Base-by-base conservation (phyloP, 2,888 invertebrate species). In the Caenorhabditis afra region DNA sequence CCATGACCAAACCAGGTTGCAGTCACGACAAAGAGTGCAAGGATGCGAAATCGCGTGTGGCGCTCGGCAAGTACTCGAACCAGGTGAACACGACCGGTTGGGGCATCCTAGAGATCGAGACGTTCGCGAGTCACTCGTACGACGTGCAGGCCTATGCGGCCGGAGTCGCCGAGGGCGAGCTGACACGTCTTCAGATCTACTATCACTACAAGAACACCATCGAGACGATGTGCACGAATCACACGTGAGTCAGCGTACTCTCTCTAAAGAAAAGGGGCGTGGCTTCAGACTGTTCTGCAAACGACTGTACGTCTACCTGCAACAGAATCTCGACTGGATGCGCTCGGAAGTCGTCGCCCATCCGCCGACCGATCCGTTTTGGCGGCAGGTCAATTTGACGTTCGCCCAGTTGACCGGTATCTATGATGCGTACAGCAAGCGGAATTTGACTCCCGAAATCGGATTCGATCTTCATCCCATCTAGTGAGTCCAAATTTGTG, bases 71-170 rank as follows among this genome's bases (percentile, higher is more conserved):
- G 18, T 89, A 89, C 75, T 73, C 81, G 14, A 89, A 90, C 59
- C 84, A 82, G 52, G 87, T 88, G 39, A 89, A 89, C 75, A 81
- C 84, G 14, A 89, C 88, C 29, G 89, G 87, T 70, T 89, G 89
- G 89, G 89, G 89, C 57, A 85, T 87, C 50, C 83, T 89, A 16
- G 89, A 89, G 59, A 82, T 89, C 47, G 89, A 89, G 68, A 89
- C 89, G 0, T 89, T 89, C 74, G 73, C 68, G 49, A 82, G 81
- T 14, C 82, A 79, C 59, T 78, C 84, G 7, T 81, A 85, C 41
- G 86, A 87, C 68, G 87, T 88, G 55, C 89, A 89, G 73, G 87
- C 89, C 0, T 89, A 86, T 73, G 89, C 88, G 11, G 89, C 89
- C 23, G 89, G 89, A 65, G 86, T 88, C 18, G 87, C 85, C 29